These are phyloP conservation scores for Agonopterix alstromeriana DNA, from an alignment of 2,888 invertebrate genomes.

Conservation along the genomic window DNA sequence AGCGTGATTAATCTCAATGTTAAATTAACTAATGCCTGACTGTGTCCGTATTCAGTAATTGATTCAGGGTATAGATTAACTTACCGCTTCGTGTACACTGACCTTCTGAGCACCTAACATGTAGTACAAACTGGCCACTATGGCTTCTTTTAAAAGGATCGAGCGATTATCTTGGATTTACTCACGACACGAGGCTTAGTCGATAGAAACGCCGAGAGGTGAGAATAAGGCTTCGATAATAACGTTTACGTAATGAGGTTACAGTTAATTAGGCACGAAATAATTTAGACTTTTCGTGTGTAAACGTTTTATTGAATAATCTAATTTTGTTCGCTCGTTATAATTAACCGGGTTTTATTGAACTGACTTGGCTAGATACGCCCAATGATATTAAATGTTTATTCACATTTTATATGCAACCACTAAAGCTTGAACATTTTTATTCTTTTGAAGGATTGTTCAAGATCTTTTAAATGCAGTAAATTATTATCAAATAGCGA, in stretches of 20 bases:
- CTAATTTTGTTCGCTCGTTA: not conserved
- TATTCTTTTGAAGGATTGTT: too few relatives aligned
- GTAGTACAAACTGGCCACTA: conserved; percentile 28
- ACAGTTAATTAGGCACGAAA: conserved; percentile 19
- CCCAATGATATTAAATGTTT: too few relatives aligned
- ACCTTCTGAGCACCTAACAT: conserved; percentile 41
- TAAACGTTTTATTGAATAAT: not conserved
- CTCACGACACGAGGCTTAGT: conserved; percentile 32
- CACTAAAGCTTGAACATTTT: too few relatives aligned
- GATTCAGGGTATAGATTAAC: conserved; percentile 59
- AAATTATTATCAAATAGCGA: too few relatives aligned
- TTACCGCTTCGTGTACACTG: conserved; percentile 46
- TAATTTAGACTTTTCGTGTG: not conserved
- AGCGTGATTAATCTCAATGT: conserved; percentile 50
- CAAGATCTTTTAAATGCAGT: too few relatives aligned
- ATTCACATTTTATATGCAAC: too few relatives aligned
- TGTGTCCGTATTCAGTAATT: conserved; percentile 46
- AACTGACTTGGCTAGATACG: too few relatives aligned
- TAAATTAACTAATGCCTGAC: conserved; percentile 45
- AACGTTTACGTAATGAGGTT: conserved; percentile 19
- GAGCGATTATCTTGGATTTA: conserved; percentile 47
- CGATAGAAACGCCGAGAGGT: conserved; percentile 27
- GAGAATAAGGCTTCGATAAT: conserved; percentile 29
- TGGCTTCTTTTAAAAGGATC: conserved; percentile 68
- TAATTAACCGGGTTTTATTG: too few relatives aligned